A percentile compares a stretch with the other conserved stretches of the same genome.
phyloP scores from a whole-genome alignment of 1,140 invertebrate species.

The Metaphire vulgaris region DNA sequence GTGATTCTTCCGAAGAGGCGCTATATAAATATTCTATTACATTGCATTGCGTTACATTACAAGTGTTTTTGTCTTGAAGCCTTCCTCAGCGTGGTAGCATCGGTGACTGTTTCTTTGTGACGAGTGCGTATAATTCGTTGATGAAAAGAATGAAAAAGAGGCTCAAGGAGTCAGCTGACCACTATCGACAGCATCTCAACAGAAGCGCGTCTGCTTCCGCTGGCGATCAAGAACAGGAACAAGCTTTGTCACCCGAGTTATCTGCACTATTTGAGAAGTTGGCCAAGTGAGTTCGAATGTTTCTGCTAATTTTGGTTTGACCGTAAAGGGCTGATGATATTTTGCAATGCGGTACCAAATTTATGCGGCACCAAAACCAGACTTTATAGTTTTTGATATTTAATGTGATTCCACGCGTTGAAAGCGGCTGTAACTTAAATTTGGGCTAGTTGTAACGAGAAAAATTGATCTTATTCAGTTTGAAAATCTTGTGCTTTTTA shows the following conservation, averaged over 20 bases:
- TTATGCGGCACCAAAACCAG: no score
- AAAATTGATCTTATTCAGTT: no score
- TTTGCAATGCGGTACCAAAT: no score
- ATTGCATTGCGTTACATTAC: no score
- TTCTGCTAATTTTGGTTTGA: no score
- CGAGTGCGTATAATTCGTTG: constrained; percentile 62
- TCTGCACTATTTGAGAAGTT: neutral
- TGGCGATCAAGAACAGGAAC: neutral
- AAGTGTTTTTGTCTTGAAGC: constrained; percentile 33
- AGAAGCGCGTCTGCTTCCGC: neutral
- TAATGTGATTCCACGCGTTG: no score
- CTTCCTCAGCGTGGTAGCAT: constrained; percentile 56
- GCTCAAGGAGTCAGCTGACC: constrained; percentile 61
- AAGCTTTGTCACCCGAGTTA: neutral
- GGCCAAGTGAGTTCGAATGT: neutral
- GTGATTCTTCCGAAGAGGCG: no score
- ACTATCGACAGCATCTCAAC: constrained; percentile 52
- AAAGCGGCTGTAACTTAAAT: no score
- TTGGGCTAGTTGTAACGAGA: no score
- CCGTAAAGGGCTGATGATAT: neutral
- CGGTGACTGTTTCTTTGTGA: constrained; percentile 70
- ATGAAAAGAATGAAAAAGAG: constrained; percentile 68
- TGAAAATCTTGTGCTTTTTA: no score
- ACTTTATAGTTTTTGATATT: no score
- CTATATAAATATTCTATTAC: no score